phyloP scores from a whole-genome alignment of 2,113 vertebrate species.

The Oryzias celebensis region DNA sequence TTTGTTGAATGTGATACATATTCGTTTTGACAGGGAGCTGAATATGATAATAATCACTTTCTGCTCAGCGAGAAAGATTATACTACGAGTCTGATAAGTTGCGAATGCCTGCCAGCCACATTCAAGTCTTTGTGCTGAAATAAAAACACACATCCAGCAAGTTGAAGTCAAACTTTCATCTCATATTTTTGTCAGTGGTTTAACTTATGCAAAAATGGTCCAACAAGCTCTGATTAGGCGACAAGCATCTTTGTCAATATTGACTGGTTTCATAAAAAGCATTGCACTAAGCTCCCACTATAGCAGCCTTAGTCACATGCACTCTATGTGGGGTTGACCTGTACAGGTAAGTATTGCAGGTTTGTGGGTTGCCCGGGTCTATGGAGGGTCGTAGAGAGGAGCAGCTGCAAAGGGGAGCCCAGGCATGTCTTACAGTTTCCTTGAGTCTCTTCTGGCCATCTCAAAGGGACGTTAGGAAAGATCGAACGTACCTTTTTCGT shows the following conservation, averaged over 20 bases:
- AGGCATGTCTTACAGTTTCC: too few relatives aligned
- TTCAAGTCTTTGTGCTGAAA: slow-evolving; percentile 31
- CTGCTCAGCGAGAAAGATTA: slow-evolving; percentile 10
- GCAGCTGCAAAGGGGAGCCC: too few relatives aligned
- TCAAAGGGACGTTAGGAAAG: too few relatives aligned
- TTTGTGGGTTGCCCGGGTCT: too few relatives aligned
- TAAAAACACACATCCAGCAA: slow-evolving; percentile 1
- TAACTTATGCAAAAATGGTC: background rate
- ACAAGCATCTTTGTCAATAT: background rate
- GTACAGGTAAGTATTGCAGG: too few relatives aligned
- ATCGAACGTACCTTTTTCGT: too few relatives aligned
- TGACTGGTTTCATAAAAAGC: too few relatives aligned
- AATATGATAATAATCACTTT: slow-evolving; percentile 7
- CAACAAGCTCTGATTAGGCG: background rate
- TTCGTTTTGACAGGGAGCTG: slow-evolving; percentile 18
- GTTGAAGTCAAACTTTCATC: background rate
- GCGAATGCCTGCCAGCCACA: slow-evolving; percentile 3
- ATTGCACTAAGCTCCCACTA: too few relatives aligned
- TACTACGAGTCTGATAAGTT: slow-evolving; percentile 16
- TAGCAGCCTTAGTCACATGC: too few relatives aligned
- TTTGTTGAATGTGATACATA: slow-evolving; percentile 3
- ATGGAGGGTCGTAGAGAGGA: too few relatives aligned
- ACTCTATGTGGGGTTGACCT: too few relatives aligned
- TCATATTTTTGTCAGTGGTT: background rate
- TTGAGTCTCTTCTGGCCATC: too few relatives aligned